Base-by-base conservation (phyloP, 2,113 vertebrate species). In the Channa maculata region DNA sequence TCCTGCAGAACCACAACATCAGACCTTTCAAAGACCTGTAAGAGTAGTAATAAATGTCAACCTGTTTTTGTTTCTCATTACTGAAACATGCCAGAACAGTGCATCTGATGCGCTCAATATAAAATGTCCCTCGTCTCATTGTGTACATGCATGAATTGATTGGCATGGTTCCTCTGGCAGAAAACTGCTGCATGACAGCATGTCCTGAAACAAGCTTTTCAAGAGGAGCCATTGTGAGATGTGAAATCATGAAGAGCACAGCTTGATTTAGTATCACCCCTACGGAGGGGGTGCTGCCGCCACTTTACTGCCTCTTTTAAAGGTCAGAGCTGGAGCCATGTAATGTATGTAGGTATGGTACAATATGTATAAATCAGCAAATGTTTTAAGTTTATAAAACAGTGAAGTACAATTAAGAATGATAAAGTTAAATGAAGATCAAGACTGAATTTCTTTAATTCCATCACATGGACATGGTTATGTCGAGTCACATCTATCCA, bases 261-360 rank as follows among this genome's bases (percentile, higher is more conserved):
- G 67, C 8, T 0, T 46, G 82, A 77, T 72, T 59, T 65, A 52
- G 54, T 33, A 39, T 70, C 62, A 5, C 24, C 50, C 65, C 60
- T 54, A 45, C 43, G 14, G 59, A 52, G 50, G n/a, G 55, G 71
- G 52, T 50, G 67, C 63, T 43, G 64, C 72, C 46, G 67, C 57
- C 67, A 77, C 60, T 67, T 74, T 15, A 14, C 54, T 41, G 71
- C 36, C 57, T 71, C 70, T 60, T 73, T 69, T 57, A 86, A 81
- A 88, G 73, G 89, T 91, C 75, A 71, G 49, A 55, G n/a, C 79
- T 69, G 37, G 55, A 81, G 62, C 77, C 70, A 58, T 6, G 15
- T 15, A 50, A 71, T 24, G 53, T 8, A 24, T 24, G 24, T 24
- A 24, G 24, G 24, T 24, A 24, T 24, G 24, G 24, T 24, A 24